A percentile compares a stretch with the other conserved stretches of the same genome.
These are phyloP conservation scores for Agrochola macilenta DNA, from an alignment of 2,888 invertebrate species.

Conservation along the genomic window DNA sequence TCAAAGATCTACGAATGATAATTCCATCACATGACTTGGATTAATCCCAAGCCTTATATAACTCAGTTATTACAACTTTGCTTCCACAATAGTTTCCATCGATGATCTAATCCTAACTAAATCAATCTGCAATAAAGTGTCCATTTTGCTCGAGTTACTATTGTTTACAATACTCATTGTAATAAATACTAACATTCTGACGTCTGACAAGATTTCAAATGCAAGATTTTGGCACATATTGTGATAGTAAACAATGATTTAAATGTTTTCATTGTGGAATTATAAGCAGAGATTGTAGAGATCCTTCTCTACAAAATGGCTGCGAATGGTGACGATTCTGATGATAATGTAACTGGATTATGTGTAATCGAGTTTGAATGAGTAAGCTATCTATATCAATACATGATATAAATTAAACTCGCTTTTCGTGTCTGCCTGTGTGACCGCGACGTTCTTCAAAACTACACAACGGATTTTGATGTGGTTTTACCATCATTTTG, in stretches of 20 bases:
- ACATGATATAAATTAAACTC: neutral
- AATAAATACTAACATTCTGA: conserved; percentile 48
- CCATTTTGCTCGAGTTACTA: conserved; percentile 5
- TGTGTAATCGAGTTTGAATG: neutral
- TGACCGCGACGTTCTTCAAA: neutral
- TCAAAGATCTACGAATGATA: neutral
- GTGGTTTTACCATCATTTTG: no score
- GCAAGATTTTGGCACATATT: conserved; percentile 37
- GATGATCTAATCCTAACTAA: conserved; percentile 31
- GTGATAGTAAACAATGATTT: conserved; percentile 26
- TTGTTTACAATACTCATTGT: conserved; percentile 54
- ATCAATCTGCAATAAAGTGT: conserved; percentile 38
- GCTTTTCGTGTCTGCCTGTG: neutral
- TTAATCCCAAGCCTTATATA: no score
- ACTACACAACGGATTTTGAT: neutral
- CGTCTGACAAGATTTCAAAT: conserved; percentile 32
- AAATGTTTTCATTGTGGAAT: neutral
- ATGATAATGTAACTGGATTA: neutral
- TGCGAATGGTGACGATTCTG: neutral
- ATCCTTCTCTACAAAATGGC: conserved; percentile 7
- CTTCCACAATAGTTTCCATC: neutral
- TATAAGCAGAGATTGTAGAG: neutral
- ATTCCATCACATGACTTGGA: neutral
- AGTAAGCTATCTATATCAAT: no score
- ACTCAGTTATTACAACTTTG: neutral